Base-by-base conservation (phyloP, 2,113 vertebrate species). In the Crotalus tigris region DNA sequence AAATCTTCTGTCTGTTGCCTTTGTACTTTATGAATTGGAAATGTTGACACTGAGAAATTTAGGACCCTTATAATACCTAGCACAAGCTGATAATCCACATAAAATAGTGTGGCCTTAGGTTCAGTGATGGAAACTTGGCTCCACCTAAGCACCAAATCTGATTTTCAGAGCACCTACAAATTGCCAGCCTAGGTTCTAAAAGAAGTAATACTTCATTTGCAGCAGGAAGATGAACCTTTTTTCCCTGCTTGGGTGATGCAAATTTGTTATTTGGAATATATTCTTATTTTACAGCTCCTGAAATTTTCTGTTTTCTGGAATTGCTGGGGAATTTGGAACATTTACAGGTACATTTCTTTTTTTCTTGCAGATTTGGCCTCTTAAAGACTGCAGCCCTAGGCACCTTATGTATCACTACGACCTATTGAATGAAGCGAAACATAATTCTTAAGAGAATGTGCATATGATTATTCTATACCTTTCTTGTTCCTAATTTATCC, bases 141-240 rank as follows among this genome's bases (percentile, higher is more conserved):
- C 46, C 75, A 3, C 75, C 93, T 92, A 10, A 39, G 86, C 69
- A 91, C 15, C 7, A 17, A 64, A 94, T 92, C 3, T 3, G 51
- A 59, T 51, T 87, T 91, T 87, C 92, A 94, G 96, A 95, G 96
- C 93, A 90, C 61, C 97, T 98, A 97, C 97, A 97, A 97, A 97
- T 97, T 96, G 95, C 95, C 93, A 57, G 88, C 61, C n/a, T 58
- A 26, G 19, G 89, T 93, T 58, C 92, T 93, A 23, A 24, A 54
- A 92, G 87, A 23, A 33, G 39, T 88, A 39, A 23, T 89, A 87
- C 24, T 86, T 92, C 91, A 54, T 46, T 12, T 26, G 21, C 26
- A 91, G 92, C 85, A 44, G 75, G 0, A 1, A 94, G 92, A 55
- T 87, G n/a, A 53, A 54, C 0, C 0, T 89, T 88, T 59, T 87